Evolutionary conservation across 2,888 invertebrate genomes (phyloP), one percentile per base, ranked within the genome.

Genomic region (Diaperis boleti): DNA sequence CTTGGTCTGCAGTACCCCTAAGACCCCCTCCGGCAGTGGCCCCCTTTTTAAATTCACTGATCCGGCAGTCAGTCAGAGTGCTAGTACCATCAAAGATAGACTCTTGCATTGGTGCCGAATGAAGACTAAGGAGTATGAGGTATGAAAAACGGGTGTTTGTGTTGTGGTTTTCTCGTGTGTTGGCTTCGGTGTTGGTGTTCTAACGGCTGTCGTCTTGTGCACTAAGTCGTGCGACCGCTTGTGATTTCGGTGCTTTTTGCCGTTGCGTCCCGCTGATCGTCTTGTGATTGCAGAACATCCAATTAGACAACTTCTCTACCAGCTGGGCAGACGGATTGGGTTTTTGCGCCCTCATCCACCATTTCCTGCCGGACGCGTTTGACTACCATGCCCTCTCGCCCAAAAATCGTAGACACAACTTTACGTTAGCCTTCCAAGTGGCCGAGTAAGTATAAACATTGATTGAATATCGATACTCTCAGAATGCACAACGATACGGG

Each of bases 301-400:
- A 95, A 87, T 89, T 99, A 87, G 95, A 94, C 81, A 98, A 99
- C 87, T 98, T 98, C 87, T 98, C 98, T 78, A 92, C 93, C 82
- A 94, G 94, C 85, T 99, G 98, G 98, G 93, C 94, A 85, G 94
- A 98, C 85, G 99, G 98, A 79, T 88, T 98, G 86, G 98, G 97
- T 74, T 99, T 99, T 88, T 98, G 98, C 85, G 98, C 98, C 78
- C 89, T 99, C 76, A 90, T 98, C 79, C 98, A 99, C 85, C 97
- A 97, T 86, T 98, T 97, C 87, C 90, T 92, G 83, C 98, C 98
- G 68, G 92, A 96, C 81, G 92, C 97, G 74, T 99, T 98, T 85
- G 97, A 99, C 86, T 98, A 94, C 86, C 85, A 88, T 78, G 85
- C 88, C 82, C 89, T 99, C 78, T 88, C 92, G 80, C 91, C 97